Conservation (phyloP, 2,113 vertebrate species). For the Neolamprologus brichardi region DNA sequence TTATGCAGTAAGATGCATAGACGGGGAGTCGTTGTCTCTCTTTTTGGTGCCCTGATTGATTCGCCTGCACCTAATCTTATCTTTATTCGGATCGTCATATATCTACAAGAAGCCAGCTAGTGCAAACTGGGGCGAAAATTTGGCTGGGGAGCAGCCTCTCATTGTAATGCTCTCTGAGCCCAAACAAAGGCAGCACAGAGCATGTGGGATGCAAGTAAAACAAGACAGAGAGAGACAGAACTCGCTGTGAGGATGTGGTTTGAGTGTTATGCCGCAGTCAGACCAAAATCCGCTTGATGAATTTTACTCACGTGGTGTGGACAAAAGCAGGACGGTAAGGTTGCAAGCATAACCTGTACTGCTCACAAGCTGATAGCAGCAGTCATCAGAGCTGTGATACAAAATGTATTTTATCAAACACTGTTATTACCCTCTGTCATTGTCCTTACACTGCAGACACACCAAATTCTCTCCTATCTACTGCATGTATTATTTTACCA, state of each 20-base stretch:
- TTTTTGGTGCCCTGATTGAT: slow-evolving; percentile 38
- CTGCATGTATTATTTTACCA: not conserved
- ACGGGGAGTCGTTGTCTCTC: not conserved
- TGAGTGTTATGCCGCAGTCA: not conserved
- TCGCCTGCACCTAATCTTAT: slow-evolving; percentile 40
- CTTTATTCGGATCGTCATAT: slow-evolving; percentile 45
- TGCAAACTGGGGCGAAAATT: not conserved
- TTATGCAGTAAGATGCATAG: not conserved
- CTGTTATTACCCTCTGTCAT: not conserved
- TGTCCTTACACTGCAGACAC: not conserved
- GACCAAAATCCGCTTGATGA: not conserved
- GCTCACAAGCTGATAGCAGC: not conserved
- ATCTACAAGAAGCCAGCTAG: slow-evolving; percentile 21
- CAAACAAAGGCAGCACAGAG: not conserved
- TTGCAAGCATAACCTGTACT: not conserved
- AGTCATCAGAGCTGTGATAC: not conserved
- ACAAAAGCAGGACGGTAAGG: not conserved
- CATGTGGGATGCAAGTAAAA: not conserved
- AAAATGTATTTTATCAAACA: not conserved
- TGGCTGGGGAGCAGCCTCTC: slow-evolving; percentile 10
- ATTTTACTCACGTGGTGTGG: not conserved
- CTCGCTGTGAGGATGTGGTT: not conserved
- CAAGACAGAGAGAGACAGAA: not conserved
- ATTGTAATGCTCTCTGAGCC: slow-evolving; percentile 36
- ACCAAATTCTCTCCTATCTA: not conserved